Evolutionary conservation across 2,113 vertebrate genomes (phyloP).

Genomic region (Nothoprocta pentlandii): DNA sequence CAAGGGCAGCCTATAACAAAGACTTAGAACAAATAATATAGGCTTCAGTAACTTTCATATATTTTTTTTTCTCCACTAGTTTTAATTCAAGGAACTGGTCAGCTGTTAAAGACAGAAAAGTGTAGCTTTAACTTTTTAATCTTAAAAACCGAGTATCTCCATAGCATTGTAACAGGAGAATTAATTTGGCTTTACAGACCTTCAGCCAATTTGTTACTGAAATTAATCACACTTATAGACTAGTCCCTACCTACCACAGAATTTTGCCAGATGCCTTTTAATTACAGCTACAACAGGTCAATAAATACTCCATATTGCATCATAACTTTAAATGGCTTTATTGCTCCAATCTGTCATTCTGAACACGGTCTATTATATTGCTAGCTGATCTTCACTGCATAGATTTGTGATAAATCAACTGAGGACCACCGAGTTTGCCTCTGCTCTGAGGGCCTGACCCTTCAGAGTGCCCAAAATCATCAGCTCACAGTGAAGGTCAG

Average conservation of each 20-base stretch:
- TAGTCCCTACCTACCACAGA: background rate
- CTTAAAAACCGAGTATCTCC: background rate
- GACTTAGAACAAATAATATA: conserved; percentile 14
- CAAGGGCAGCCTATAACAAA: conserved; percentile 4
- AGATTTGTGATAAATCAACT: background rate
- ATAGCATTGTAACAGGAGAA: background rate
- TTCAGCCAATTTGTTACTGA: conserved; percentile 1
- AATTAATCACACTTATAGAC: background rate
- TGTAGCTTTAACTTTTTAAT: conserved; percentile 22
- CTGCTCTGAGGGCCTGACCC: background rate
- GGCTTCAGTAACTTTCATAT: background rate
- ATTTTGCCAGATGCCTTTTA: background rate
- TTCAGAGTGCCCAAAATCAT: background rate
- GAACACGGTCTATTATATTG: background rate
- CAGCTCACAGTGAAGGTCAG: background rate
- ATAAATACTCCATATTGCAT: background rate
- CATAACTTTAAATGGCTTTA: background rate
- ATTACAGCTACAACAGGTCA: background rate
- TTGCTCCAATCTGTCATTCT: background rate
- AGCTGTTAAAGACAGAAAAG: background rate
- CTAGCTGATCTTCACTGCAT: background rate
- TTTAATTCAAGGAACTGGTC: conserved; percentile 18
- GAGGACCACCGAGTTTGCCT: background rate
- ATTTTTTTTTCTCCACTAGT: background rate
- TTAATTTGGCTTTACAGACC: conserved; percentile 1